Evolutionary conservation across 2,888 invertebrate species (phyloP).

Genomic region (Caenorhabditis imperialis): DNA sequence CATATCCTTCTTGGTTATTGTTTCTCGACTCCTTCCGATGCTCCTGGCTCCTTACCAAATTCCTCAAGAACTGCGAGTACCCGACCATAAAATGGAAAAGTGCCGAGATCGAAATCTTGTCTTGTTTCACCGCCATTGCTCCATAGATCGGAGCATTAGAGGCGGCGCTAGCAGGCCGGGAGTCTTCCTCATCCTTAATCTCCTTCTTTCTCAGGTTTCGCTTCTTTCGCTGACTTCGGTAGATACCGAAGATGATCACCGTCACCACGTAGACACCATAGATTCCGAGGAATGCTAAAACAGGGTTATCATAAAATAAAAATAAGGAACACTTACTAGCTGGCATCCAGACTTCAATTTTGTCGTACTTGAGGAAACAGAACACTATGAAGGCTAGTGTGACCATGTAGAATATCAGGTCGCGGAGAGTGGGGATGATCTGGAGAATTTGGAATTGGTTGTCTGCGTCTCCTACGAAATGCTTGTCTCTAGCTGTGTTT

Average conservation of each 20-base stretch:
- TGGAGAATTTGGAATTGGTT: not conserved
- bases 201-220: slow-evolving; percentile 19
- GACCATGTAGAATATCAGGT: slow-evolving; percentile 81
- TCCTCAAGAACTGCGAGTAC: slow-evolving; percentile 30
- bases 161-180: slow-evolving; percentile 28
- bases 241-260: slow-evolving; percentile 79
- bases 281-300: slow-evolving; percentile 79
- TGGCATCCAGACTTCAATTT: slow-evolving; percentile 79
- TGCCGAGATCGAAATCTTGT: slow-evolving; percentile 13
- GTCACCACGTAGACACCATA: slow-evolving; percentile 80
- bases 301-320: too few relatives aligned
- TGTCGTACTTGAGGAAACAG: slow-evolving; percentile 80
- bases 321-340: slow-evolving; percentile 38
- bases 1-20: slow-evolving; percentile 5
- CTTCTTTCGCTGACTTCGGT: slow-evolving; percentile 42
- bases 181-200: not conserved
- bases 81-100: slow-evolving; percentile 23
- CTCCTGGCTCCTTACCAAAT: slow-evolving; percentile 5
- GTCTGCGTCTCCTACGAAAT: too few relatives aligned
- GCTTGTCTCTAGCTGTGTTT: too few relatives aligned
- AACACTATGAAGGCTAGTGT: slow-evolving; percentile 81
- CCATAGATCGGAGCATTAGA: slow-evolving; percentile 23
- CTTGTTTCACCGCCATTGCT: slow-evolving; percentile 11
- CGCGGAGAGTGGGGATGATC: slow-evolving; percentile 79
- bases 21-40: not conserved